These are phyloP conservation scores for Nysson spinosus DNA, from an alignment of 2,888 invertebrate species.

Conservation along the genomic window DNA sequence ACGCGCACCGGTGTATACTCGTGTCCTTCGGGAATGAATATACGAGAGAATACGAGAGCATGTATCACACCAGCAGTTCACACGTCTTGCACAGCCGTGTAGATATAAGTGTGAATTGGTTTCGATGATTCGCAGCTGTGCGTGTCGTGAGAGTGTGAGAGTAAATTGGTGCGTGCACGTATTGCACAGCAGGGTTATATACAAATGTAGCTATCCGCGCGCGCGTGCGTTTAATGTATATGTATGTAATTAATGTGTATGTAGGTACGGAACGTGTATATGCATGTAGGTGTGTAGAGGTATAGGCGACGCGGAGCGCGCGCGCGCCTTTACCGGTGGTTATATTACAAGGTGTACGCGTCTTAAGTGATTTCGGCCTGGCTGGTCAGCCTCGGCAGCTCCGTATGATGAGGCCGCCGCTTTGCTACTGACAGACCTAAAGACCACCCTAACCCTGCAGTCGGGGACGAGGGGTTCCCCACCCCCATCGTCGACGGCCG, in stretches of 20 bases:
- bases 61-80: constrained; percentile 37
- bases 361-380: constrained; percentile 75
- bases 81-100: constrained; percentile 39
- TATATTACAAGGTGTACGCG: constrained; percentile 75
- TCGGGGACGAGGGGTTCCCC: constrained; percentile 66
- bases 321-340: constrained; percentile 66
- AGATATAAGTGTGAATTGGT: constrained; percentile 20
- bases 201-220: constrained; percentile 26
- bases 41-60: constrained; percentile 40
- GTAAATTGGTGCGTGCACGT: constrained; percentile 19
- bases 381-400: constrained; percentile 75
- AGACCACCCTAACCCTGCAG: constrained; percentile 77
- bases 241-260: constrained; percentile 25
- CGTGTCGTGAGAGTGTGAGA: constrained; percentile 36
- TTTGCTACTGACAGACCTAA: constrained; percentile 76
- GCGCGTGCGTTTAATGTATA: constrained; percentile 31
- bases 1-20: constrained; percentile 35
- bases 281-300: constrained; percentile 47
- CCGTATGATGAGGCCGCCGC: constrained; percentile 78
- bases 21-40: constrained; percentile 28
- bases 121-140: constrained; percentile 23
- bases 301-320: constrained; percentile 55
- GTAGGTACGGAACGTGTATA: constrained; percentile 27
- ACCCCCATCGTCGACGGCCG: constrained; percentile 58
- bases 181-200: constrained; percentile 28